A percentile compares a stretch with the other conserved stretches of the same genome.
Conservation (phyloP, 2,113 vertebrate genomes). For the Puma concolor region DNA sequence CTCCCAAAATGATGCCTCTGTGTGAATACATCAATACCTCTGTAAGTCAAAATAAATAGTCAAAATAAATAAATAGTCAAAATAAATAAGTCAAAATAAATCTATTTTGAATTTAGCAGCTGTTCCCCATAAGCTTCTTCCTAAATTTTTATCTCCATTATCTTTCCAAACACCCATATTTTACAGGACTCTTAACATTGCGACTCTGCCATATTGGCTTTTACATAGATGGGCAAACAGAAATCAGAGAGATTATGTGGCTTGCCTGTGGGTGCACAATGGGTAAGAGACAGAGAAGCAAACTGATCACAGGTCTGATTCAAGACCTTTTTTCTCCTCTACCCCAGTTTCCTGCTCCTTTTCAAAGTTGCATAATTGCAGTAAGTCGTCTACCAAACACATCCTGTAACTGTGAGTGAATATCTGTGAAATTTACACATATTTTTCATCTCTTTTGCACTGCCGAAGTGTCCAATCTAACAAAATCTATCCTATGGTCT, state of each 20-base stretch:
- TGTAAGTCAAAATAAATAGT: not conserved
- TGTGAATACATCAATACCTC: not conserved
- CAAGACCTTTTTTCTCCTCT: not conserved
- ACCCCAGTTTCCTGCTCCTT: not conserved
- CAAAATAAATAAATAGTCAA: too few species aligned
- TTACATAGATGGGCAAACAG: not conserved
- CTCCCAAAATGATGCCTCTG: not conserved
- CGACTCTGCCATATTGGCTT: not conserved
- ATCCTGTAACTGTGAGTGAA: not conserved
- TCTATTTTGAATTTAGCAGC: not conserved
- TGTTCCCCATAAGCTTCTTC: not conserved
- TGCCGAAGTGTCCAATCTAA: not conserved
- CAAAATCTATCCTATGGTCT: conserved; percentile 45
- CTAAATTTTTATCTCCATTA: not conserved
- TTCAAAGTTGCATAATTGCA: not conserved
- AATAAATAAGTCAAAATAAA: too few species aligned
- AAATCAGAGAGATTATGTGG: not conserved
- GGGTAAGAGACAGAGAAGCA: not conserved
- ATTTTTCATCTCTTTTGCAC: not conserved
- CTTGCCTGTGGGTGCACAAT: not conserved
- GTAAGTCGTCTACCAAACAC: not conserved
- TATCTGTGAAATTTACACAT: not conserved
- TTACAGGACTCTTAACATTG: not conserved
- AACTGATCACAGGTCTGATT: not conserved
- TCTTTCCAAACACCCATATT: not conserved